Base-by-base conservation (phyloP, 2,888 invertebrate genomes). In the Dichetophora obliterata region DNA sequence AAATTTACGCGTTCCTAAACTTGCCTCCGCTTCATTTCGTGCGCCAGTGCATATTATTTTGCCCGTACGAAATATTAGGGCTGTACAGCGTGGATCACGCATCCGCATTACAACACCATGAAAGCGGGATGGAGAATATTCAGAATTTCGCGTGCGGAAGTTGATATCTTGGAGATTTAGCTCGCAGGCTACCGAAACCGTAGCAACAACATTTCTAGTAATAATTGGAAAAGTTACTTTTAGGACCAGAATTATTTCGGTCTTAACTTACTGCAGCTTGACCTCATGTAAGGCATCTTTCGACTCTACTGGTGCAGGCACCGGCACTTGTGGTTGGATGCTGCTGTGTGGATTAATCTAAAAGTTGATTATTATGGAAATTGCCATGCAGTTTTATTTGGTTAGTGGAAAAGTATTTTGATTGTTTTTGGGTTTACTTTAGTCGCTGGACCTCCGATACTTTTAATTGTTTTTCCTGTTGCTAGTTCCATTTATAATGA, bases 41-140 rank as follows among this genome's bases (percentile, higher is more conserved):
- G 95, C 93, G 5, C 95, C 95, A 0, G 95, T 95, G 82, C 95
- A 94, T 0, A 96, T 94, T 73, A 96, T 91, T 90, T 95, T 96
- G 0, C 95, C 95, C 8, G 95, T 95, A 82, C 92, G 90, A 83
- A 92, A 92, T 52, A 94, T 93, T 24, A 94, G 86, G 11, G 94
- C 94, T 3, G 94, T 94, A 34, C 93, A 93, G 82, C 94, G 91
- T 0, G 96, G 96, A 80, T 94, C 94, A 72, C 94, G 90, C 86
- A 96, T 93, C 85, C 95, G 92, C 95, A 96, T 95, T 0, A 96
- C 93, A 19, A 96, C 92, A 14, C 95, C 96, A 84, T 94, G 94
- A 86, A 96, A 96, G 81, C 95, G 91, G 6, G 93, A 92, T 9
- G 96, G 96, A 85, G 95, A 95, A 83, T 95, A 96, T 88, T 96